Percentiles rank a stretch among this genome's conserved stretches.
These are phyloP conservation scores for Timema podura DNA, from an alignment of 2,888 invertebrate genomes.

Conservation along the genomic window DNA sequence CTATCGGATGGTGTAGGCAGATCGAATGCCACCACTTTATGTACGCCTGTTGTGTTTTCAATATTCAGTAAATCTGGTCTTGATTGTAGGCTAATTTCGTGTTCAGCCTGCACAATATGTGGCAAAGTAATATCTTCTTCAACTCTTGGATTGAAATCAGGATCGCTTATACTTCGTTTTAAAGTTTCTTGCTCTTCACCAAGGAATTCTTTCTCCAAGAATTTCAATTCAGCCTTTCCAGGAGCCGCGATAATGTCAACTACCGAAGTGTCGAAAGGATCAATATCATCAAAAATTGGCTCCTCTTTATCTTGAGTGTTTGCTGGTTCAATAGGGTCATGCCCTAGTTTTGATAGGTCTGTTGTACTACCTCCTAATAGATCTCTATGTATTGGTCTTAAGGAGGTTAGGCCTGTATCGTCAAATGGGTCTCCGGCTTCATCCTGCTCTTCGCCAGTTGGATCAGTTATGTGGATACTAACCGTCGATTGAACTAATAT, in stretches of 20 bases:
- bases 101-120: conserved; percentile 31
- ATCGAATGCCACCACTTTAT: conserved; percentile 57
- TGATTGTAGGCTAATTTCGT: background rate
- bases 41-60: background rate
- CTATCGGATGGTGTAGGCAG: conserved; percentile 49
- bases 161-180: conserved; percentile 54
- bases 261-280: conserved; percentile 84
- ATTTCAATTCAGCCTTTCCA: conserved; percentile 74
- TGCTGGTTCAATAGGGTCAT: conserved; percentile 62
- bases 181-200: conserved; percentile 44
- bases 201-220: conserved; percentile 72
- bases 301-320: conserved; percentile 40
- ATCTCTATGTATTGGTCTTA: conserved; percentile 54
- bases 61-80: conserved; percentile 24
- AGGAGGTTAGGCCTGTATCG: conserved; percentile 48
- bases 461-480: conserved; percentile 61
- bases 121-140: conserved; percentile 53
- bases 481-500: conserved; percentile 48
- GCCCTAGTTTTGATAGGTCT: conserved; percentile 64
- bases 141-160: conserved; percentile 78
- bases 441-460: conserved; percentile 48
- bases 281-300: conserved; percentile 49
- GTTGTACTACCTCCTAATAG: conserved; percentile 72
- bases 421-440: conserved; percentile 34
- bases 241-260: conserved; percentile 68